These are phyloP conservation scores for Pyrgus malvae DNA, from an alignment of 2,888 invertebrate species.

Conservation along the genomic window DNA sequence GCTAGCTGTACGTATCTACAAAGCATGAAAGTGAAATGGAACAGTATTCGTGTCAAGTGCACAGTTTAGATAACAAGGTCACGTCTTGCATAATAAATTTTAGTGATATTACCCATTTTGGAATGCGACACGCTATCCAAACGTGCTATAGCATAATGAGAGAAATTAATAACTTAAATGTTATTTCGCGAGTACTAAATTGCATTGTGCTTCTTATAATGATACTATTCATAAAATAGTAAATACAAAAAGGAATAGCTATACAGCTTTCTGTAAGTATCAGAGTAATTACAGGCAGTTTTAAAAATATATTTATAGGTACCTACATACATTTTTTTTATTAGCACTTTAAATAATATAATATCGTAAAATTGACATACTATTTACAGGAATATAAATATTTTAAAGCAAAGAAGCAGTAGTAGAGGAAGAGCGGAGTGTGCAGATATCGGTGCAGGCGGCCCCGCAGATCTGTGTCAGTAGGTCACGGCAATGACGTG, in stretches of 20 bases:
- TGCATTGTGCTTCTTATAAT: too few species aligned
- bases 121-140: slow-evolving; percentile 17
- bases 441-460: slow-evolving; percentile 70
- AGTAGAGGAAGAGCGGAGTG: slow-evolving; percentile 44
- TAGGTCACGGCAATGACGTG: slow-evolving; percentile 85
- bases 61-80: slow-evolving; percentile 81
- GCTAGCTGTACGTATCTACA: background rate
- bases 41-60: slow-evolving; percentile 80
- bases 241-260: too few species aligned
- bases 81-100: slow-evolving; percentile 71
- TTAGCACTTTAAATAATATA: background rate
- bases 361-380: background rate
- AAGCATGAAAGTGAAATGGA: slow-evolving; percentile 79
- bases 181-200: background rate
- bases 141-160: background rate
- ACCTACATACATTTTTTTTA: too few species aligned
- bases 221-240: too few species aligned
- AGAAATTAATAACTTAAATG: background rate
- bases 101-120: slow-evolving; percentile 43
- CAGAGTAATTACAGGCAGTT: too few species aligned
- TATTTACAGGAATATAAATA: background rate
- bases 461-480: slow-evolving; percentile 85
- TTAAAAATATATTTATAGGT: too few species aligned
- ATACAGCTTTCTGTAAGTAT: too few species aligned
- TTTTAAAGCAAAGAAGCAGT: slow-evolving; percentile 49